These are phyloP conservation scores for Oriolus oriolus DNA, from an alignment of 2,113 vertebrate genomes.

Conservation along the genomic window DNA sequence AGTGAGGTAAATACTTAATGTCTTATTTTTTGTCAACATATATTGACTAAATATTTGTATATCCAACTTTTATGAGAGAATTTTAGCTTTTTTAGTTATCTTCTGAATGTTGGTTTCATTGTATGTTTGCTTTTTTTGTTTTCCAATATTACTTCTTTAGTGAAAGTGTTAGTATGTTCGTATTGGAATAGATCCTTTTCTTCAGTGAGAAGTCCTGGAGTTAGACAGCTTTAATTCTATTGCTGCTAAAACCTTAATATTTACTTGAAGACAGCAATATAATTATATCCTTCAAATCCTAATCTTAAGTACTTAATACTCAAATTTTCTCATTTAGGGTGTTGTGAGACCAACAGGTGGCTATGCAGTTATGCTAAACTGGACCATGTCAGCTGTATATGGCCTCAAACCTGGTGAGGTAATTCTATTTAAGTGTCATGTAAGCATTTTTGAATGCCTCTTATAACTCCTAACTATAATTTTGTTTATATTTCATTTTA, in stretches of 20 bases:
- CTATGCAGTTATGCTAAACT: slow-evolving; percentile 94
- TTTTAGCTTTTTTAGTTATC: neutral
- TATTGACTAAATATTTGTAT: neutral
- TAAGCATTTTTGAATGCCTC: neutral
- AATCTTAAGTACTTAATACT: neutral
- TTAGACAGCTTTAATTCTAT: neutral
- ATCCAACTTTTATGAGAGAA: neutral
- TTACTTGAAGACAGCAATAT: neutral
- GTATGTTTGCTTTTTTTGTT: neutral
- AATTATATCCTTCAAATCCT: neutral
- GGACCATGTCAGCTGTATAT: slow-evolving; percentile 95
- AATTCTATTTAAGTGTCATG: slow-evolving; percentile 46
- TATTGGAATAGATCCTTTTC: neutral
- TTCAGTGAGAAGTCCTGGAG: neutral
- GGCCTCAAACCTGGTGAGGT: slow-evolving; percentile 91
- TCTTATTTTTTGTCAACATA: neutral
- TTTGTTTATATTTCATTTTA: slow-evolving; percentile 57
- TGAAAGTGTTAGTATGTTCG: neutral
- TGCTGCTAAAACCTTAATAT: neutral
- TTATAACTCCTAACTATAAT: neutral
- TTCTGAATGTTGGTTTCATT: neutral
- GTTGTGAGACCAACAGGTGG: slow-evolving; percentile 90
- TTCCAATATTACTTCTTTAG: neutral
- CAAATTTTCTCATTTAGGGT: slow-evolving; percentile 74
- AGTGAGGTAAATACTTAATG: neutral